Percentiles rank a stretch among this genome's conserved stretches.
Evolutionary conservation across 2,113 vertebrate species (phyloP).

Genomic region (Sinocyclocheilus grahami): DNA sequence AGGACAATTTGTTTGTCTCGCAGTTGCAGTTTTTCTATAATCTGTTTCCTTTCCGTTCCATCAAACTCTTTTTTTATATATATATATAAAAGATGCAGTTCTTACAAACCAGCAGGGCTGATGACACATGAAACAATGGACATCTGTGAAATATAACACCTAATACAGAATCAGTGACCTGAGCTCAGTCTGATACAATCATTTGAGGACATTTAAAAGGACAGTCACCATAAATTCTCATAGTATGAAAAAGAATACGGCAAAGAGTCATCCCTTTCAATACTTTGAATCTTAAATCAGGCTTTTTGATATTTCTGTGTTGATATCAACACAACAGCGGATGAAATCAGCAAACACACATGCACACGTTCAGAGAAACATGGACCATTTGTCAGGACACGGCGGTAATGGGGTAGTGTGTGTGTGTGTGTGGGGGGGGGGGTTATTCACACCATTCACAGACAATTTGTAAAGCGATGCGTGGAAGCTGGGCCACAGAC

Average conservation of each 20-base stretch:
- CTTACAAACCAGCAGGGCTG: background rate
- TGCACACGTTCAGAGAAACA: constrained; percentile 42
- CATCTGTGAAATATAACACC: constrained; percentile 52
- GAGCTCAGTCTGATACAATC: background rate
- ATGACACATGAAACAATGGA: constrained; percentile 30
- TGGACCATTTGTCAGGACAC: constrained; percentile 94
- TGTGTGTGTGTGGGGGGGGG: constrained; percentile 52
- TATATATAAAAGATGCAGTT: background rate
- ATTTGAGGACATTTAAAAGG: no score
- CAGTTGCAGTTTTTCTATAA: constrained; percentile 57
- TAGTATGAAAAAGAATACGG: no score
- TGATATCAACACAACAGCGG: constrained; percentile 17
- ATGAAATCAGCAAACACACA: constrained; percentile 44
- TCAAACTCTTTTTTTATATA: constrained; percentile 22
- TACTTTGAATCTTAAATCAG: background rate
- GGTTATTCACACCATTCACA: constrained; percentile 94
- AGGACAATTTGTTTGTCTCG: constrained; percentile 90
- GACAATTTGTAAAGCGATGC: constrained; percentile 98
- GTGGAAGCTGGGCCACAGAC: constrained; percentile 94
- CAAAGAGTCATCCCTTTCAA: no score
- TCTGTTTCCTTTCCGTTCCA: constrained; percentile 64
- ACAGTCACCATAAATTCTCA: no score
- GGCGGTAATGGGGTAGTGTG: constrained; percentile 84
- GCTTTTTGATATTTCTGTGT: background rate
- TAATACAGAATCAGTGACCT: background rate